Evolutionary conservation across 2,797 vertebrate species (phyloP).

Genomic region (Oreochromis grahami): DNA sequence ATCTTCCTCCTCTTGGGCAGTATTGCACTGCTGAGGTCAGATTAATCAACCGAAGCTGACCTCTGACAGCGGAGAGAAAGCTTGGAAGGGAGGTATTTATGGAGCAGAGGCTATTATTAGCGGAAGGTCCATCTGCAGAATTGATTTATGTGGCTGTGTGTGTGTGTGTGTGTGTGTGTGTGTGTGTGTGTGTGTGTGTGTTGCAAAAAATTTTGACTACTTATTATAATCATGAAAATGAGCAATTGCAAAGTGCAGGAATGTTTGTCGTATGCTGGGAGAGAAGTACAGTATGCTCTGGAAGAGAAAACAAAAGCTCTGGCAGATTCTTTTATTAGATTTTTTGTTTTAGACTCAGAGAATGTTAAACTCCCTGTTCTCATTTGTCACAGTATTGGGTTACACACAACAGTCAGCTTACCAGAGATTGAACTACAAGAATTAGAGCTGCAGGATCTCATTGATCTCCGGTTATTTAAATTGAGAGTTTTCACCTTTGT

Average conservation of each 20-base stretch:
- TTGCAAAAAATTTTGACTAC: not conserved
- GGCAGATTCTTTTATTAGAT: not conserved
- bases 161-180: not conserved
- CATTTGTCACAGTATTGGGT: not conserved
- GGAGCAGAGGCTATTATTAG: conserved; percentile 67
- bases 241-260: not conserved
- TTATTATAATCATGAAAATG: not conserved
- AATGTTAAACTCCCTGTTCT: not conserved
- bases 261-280: not conserved
- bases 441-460: not conserved
- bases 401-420: not conserved
- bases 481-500: not conserved
- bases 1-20: conserved; percentile 12
- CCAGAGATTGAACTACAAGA: not conserved
- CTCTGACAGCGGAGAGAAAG: conserved; percentile 39
- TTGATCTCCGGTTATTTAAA: not conserved
- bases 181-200: not conserved
- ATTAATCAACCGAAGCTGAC: conserved; percentile 46
- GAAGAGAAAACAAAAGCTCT: not conserved
- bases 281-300: not conserved
- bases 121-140: conserved; percentile 44
- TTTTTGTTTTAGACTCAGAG: not conserved
- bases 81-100: conserved; percentile 61
- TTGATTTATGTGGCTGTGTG: conserved; percentile 50
- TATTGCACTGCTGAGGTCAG: conserved; percentile 59